phyloP scores from a whole-genome alignment of 2,113 vertebrate genomes.

The Narcine bancroftii region DNA sequence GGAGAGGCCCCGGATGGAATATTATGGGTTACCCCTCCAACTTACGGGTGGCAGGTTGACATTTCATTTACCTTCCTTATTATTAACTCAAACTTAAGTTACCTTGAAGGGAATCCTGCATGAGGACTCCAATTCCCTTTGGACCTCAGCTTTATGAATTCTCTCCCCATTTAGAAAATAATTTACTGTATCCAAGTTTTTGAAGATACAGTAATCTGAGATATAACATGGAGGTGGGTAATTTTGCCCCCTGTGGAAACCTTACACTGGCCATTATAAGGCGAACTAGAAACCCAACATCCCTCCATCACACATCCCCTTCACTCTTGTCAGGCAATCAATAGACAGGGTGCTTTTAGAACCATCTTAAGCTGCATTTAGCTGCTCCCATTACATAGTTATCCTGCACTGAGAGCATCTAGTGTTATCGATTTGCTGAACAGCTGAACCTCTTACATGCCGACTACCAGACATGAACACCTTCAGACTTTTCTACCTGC shows the following conservation, averaged over 20 bases:
- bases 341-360: background rate
- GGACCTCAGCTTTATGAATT: no score
- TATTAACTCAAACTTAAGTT: no score
- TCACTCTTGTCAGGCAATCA: constrained; percentile 1
- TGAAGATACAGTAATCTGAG: background rate
- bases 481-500: background rate
- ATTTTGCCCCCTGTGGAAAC: background rate
- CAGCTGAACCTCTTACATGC: background rate
- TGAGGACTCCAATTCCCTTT: no score
- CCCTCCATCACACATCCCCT: no score
- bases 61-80: no score
- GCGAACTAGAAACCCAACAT: background rate
- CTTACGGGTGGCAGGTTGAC: no score
- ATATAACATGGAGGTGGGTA: background rate
- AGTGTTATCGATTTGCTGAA: background rate
- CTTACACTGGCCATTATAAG: background rate
- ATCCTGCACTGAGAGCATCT: background rate
- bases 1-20: no score
- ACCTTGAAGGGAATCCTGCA: no score
- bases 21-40: no score
- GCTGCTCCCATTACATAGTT: background rate
- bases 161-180: no score
- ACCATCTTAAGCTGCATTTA: background rate
- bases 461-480: background rate
- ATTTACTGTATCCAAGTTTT: no score